A percentile compares a stretch with the other conserved stretches of the same genome.
phyloP scores from a whole-genome alignment of 2,888 invertebrate species.

The Parelbella ahira region DNA sequence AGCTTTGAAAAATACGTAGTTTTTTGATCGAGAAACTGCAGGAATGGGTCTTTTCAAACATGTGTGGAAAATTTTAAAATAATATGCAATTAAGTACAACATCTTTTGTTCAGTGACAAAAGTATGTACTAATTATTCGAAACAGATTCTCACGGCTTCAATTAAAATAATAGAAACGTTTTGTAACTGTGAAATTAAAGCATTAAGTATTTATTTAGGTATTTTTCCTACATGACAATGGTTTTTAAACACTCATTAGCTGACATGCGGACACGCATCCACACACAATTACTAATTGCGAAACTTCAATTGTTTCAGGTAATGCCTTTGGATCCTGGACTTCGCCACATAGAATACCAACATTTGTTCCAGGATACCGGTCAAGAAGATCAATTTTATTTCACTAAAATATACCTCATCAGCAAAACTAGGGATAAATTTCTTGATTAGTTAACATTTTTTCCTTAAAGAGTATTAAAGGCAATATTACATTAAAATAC shows the following conservation, averaged over 20 bases:
- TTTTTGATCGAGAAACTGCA: too few relatives aligned
- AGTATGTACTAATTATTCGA: conserved; percentile 14
- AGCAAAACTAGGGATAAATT: too few relatives aligned
- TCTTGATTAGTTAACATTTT: too few relatives aligned
- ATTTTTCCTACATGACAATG: conserved; percentile 17
- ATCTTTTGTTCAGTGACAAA: conserved; percentile 19
- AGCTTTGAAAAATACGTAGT: too few relatives aligned
- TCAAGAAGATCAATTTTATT: too few relatives aligned
- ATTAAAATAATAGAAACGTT: conserved; percentile 10
- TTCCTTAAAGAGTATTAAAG: too few relatives aligned
- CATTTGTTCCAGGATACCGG: too few relatives aligned
- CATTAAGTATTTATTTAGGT: conserved; percentile 15
- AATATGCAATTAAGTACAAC: conserved; percentile 11
- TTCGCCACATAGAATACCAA: too few relatives aligned
- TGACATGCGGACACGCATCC: conserved; percentile 2
- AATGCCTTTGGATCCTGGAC: conserved; percentile 8
- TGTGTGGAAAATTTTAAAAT: conserved; percentile 11
- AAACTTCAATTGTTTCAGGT: conserved; percentile 22
- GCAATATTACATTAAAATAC: too few relatives aligned
- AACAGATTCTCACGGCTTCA: conserved; percentile 13
- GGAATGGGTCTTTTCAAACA: not conserved
- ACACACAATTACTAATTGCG: conserved; percentile 1
- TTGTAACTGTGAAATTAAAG: conserved; percentile 17
- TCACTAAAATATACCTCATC: too few relatives aligned
- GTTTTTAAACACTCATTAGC: conserved; percentile 16